A percentile compares a stretch with the other conserved stretches of the same genome.
These are phyloP conservation scores for Theristicus caerulescens DNA, from an alignment of 2,113 vertebrate genomes.

Conservation along the genomic window DNA sequence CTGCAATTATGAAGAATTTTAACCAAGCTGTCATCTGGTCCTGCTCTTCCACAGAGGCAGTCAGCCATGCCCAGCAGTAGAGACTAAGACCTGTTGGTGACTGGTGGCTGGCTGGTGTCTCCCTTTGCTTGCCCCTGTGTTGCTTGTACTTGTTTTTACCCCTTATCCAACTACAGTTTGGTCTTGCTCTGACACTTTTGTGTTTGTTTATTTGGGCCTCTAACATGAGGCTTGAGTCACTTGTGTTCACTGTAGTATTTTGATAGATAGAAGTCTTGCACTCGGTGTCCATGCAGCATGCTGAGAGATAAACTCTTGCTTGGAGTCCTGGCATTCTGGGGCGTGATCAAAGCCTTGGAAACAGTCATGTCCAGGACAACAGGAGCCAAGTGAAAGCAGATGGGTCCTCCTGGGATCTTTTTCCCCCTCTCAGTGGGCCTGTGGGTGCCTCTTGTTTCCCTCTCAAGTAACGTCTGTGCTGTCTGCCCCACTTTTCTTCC, in stretches of 20 bases:
- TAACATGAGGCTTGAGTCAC: neutral
- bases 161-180: neutral
- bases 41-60: neutral
- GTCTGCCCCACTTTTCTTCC: neutral
- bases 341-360: neutral
- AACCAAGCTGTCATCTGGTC: neutral
- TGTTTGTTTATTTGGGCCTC: neutral
- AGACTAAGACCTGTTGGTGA: neutral
- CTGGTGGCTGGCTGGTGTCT: neutral
- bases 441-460: neutral
- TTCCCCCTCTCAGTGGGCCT: neutral
- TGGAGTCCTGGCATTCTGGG: neutral
- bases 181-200: neutral
- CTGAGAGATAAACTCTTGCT: neutral
- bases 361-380: fast-evolving
- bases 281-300: fast-evolving
- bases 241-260: neutral
- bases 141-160: neutral
- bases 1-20: neutral
- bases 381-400: neutral
- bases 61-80: neutral
- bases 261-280: neutral
- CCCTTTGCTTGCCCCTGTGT: neutral
- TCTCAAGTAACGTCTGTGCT: neutral
- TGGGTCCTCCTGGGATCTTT: neutral